Evolutionary conservation across 2,888 invertebrate species (phyloP).

Genomic region (Parnassius smintheus): DNA sequence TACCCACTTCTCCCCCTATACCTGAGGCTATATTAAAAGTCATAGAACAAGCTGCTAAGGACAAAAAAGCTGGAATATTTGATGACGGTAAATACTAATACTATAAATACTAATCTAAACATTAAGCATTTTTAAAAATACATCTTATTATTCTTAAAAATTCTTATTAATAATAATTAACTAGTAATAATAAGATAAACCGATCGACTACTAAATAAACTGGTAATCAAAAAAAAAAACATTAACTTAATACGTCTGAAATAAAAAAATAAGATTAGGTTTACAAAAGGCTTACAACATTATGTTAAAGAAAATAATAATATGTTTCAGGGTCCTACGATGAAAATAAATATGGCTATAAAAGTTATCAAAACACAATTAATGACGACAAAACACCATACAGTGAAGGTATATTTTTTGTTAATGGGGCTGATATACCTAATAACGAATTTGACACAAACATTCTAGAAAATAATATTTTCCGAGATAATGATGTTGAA

Average conservation of each 20-base stretch:
- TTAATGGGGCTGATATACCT: not conserved
- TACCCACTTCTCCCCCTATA: conserved; percentile 67
- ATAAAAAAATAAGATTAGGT: no score
- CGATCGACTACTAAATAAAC: no score
- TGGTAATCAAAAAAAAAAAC: no score
- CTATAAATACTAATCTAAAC: no score
- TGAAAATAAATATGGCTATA: conserved; percentile 61
- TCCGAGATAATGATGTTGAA: no score
- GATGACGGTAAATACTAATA: conserved; percentile 56
- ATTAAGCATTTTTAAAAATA: no score
- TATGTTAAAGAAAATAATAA: no score
- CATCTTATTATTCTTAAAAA: no score
- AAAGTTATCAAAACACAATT: conserved; percentile 44
- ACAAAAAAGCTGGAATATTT: conserved; percentile 52
- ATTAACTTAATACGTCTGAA: no score
- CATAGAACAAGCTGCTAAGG: conserved; percentile 55
- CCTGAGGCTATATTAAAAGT: conserved; percentile 61
- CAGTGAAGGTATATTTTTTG: not conserved
- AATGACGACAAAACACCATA: not conserved
- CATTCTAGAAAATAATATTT: not conserved
- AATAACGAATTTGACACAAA: not conserved
- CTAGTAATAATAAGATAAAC: no score
- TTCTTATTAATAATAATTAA: no score
- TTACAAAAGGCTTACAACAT: no score
- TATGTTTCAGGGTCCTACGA: conserved; percentile 56